Conservation (phyloP, 2,113 vertebrate genomes). For the Gallinago paraguaiae region DNA sequence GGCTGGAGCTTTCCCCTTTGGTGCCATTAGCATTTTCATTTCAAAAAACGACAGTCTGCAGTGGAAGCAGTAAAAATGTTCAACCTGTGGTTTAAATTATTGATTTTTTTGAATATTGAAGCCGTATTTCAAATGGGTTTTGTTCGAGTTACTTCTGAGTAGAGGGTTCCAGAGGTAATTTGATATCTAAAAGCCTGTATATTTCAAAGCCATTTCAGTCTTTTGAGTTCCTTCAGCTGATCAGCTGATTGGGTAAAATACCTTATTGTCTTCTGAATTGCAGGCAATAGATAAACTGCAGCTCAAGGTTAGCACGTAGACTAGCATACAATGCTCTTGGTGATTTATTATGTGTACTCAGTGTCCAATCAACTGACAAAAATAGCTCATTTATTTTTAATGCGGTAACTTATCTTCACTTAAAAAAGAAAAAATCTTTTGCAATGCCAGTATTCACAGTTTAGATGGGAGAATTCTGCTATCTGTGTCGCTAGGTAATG, state of each 20-base stretch:
- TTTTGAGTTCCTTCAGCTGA: slow-evolving; percentile 71
- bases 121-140: slow-evolving; percentile 83
- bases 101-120: slow-evolving; percentile 85
- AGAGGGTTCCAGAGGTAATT: slow-evolving; percentile 78
- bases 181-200: slow-evolving; percentile 75
- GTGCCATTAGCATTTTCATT: slow-evolving; percentile 81
- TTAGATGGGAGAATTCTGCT: not conserved
- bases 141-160: slow-evolving; percentile 75
- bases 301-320: slow-evolving; percentile 56
- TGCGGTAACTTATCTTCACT: slow-evolving; percentile 57
- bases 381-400: slow-evolving; percentile 70
- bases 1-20: slow-evolving; percentile 72
- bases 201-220: slow-evolving; percentile 73
- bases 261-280: slow-evolving; percentile 69
- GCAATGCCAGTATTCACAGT: not conserved
- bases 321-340: slow-evolving; percentile 67
- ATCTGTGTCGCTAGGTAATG: not conserved
- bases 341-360: slow-evolving; percentile 78
- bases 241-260: slow-evolving; percentile 72
- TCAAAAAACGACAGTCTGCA: slow-evolving; percentile 77
- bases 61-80: slow-evolving; percentile 80
- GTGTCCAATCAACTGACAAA: slow-evolving; percentile 70
- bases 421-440: slow-evolving; percentile 46
- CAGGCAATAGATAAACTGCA: slow-evolving; percentile 58
- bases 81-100: slow-evolving; percentile 85